Percentiles rank a stretch among this genome's conserved stretches.
Conservation (phyloP, 2,113 vertebrate species). For the Amblyornis subalaris region DNA sequence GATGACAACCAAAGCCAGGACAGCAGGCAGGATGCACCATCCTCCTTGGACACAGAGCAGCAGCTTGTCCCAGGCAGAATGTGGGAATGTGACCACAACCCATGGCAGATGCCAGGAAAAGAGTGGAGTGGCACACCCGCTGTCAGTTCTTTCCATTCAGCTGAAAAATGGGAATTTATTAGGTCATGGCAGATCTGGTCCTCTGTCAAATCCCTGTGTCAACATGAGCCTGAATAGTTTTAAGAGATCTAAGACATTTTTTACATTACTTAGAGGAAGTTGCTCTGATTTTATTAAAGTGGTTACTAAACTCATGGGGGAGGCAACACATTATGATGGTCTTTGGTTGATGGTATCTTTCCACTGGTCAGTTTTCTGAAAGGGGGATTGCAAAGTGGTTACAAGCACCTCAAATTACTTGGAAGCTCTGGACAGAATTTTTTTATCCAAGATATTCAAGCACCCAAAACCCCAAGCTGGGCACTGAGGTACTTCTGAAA, state of each 20-base stretch:
- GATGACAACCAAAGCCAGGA: not conserved
- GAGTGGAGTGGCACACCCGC: fast-evolving
- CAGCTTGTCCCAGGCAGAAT: not conserved
- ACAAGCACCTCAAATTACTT: not conserved
- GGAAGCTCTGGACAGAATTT: not conserved
- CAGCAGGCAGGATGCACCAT: not conserved
- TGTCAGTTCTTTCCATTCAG: not conserved
- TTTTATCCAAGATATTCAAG: not conserved
- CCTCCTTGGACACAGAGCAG: not conserved
- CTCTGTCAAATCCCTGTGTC: not conserved
- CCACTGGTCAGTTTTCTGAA: not conserved
- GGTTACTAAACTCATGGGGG: not conserved
- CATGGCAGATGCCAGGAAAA: not conserved
- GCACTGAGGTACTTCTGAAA: not conserved
- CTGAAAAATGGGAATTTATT: not conserved
- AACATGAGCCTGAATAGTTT: not conserved
- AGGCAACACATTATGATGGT: not conserved
- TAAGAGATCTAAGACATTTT: not conserved
- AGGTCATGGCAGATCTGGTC: fast-evolving
- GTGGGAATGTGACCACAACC: not conserved
- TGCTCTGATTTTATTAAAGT: not conserved
- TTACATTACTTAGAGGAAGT: not conserved
- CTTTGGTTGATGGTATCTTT: not conserved
- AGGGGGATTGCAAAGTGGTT: not conserved
- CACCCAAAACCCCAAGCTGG: not conserved